A percentile compares a stretch with the other conserved stretches of the same genome.
Conservation (phyloP, 2,888 invertebrate species). For the Petrophora chlorosata region DNA sequence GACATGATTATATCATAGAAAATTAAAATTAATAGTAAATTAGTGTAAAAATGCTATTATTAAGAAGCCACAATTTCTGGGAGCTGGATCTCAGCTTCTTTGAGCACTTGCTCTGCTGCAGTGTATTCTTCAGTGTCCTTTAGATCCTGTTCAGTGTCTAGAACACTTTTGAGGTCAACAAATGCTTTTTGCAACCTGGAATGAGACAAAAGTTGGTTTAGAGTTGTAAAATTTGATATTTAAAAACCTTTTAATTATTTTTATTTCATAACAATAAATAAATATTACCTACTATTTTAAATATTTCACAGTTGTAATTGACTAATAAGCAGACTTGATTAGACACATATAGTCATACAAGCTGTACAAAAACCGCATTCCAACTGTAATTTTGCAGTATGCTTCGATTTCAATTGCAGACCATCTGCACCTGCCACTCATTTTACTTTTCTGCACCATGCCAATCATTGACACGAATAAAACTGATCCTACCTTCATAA, state of each 20-base stretch:
- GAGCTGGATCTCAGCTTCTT: slow-evolving; percentile 86
- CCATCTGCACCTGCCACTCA: too few relatives aligned
- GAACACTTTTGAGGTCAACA: slow-evolving; percentile 88
- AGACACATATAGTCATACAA: too few relatives aligned
- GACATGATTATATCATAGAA: slow-evolving; percentile 69
- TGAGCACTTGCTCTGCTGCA: slow-evolving; percentile 86
- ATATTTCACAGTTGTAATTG: too few relatives aligned
- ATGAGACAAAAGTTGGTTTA: slow-evolving; percentile 25
- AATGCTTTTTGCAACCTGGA: slow-evolving; percentile 88
- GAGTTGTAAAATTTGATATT: not conserved
- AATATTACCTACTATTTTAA: not conserved
- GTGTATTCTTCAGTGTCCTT: slow-evolving; percentile 88
- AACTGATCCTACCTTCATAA: too few relatives aligned
- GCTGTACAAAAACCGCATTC: too few relatives aligned
- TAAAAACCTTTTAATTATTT: not conserved
- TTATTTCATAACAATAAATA: not conserved
- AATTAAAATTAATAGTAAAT: slow-evolving; percentile 46
- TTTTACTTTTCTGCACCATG: too few relatives aligned
- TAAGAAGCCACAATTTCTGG: slow-evolving; percentile 62
- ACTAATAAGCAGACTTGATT: too few relatives aligned
- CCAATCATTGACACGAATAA: too few relatives aligned
- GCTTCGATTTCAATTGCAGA: too few relatives aligned
- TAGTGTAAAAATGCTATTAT: slow-evolving; percentile 35
- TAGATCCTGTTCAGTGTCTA: slow-evolving; percentile 91
- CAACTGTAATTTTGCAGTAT: too few relatives aligned